phyloP scores from a whole-genome alignment of 2,797 vertebrate species.

The Chrosomus eos region DNA sequence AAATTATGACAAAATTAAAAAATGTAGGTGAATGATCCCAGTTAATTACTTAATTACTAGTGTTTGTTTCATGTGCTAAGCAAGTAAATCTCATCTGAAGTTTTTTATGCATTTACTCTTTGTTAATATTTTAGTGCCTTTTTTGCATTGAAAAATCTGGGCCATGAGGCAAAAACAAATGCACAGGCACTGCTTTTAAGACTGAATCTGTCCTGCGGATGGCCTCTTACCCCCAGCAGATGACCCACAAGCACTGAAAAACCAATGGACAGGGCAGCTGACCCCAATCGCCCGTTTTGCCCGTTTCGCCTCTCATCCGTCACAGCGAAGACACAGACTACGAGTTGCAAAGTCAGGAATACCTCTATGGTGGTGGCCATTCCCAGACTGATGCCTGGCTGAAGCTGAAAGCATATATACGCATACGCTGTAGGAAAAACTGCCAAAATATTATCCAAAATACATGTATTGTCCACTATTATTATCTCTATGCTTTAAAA shows the following conservation, averaged over 20 bases:
- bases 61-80: neutral
- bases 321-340: conserved; percentile 92
- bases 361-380: conserved; percentile 93
- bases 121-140: neutral
- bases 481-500: neutral
- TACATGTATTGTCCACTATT: neutral
- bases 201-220: neutral
- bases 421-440: neutral
- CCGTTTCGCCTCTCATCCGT: conserved; percentile 91
- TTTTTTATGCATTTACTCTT: neutral
- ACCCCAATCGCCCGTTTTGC: conserved; percentile 86
- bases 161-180: neutral
- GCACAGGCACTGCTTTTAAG: neutral
- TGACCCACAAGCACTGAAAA: conserved; percentile 92
- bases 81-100: neutral
- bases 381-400: conserved; percentile 87
- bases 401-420: conserved; percentile 75
- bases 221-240: conserved; percentile 88
- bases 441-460: neutral
- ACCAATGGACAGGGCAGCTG: conserved; percentile 90
- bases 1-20: neutral
- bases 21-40: neutral
- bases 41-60: neutral
- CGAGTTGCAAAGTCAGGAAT: conserved; percentile 91
- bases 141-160: neutral